Conservation (phyloP, 2,113 vertebrate genomes). For the Caloenas nicobarica region DNA sequence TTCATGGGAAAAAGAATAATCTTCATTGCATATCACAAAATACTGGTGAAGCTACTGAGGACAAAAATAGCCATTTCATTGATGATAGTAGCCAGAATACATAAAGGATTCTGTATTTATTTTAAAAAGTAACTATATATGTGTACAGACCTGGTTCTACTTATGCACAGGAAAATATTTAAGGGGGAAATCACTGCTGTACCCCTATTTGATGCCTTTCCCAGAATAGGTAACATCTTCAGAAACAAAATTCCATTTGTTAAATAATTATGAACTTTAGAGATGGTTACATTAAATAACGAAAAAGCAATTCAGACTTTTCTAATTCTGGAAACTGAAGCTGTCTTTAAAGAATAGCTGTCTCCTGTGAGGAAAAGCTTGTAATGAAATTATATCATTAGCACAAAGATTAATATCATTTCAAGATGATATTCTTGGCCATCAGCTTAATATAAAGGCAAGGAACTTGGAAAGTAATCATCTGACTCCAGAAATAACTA, state of each 20-base stretch:
- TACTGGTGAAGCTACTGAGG: neutral
- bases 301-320: neutral
- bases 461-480: neutral
- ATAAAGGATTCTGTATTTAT: neutral
- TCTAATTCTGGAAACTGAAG: conserved; percentile 1
- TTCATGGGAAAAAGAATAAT: neutral
- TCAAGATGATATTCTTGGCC: conserved; percentile 2
- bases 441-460: neutral
- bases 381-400: conserved; percentile 20
- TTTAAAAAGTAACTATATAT: neutral
- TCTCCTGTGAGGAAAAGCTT: neutral
- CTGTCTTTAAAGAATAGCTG: neutral
- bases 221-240: neutral
- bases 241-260: neutral
- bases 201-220: neutral
- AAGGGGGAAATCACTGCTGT: neutral
- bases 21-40: neutral
- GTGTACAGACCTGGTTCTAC: neutral
- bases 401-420: conserved; percentile 32
- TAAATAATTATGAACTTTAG: neutral
- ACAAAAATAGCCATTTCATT: neutral
- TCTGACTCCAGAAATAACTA: neutral
- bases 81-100: neutral
- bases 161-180: neutral
- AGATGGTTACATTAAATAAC: neutral